Evolutionary conservation across 2,113 vertebrate genomes (phyloP).

Genomic region (Apteryx mantelli): DNA sequence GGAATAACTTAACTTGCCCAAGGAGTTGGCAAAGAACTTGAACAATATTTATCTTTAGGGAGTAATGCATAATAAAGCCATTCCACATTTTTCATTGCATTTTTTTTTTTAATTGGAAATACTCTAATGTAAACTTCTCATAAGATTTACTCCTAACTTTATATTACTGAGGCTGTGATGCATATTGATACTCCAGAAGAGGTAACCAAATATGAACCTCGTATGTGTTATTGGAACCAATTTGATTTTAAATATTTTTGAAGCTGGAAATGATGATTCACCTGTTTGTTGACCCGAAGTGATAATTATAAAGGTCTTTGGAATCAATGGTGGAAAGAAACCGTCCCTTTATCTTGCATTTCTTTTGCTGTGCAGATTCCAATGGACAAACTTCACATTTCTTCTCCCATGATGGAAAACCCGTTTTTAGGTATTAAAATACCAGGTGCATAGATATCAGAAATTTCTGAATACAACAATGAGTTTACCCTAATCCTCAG

Average conservation of each 20-base stretch:
- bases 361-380: neutral
- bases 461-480: neutral
- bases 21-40: constrained; percentile 3
- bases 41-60: constrained; percentile 37
- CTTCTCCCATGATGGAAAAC: neutral
- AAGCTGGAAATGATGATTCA: neutral
- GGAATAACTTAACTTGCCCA: constrained; percentile 23
- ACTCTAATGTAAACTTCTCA: neutral
- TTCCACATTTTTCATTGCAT: neutral
- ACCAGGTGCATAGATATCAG: neutral
- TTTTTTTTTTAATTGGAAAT: neutral
- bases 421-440: neutral
- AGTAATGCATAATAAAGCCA: neutral
- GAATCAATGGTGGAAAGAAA: neutral
- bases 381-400: neutral
- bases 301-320: neutral
- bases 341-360: accelerated
- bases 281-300: neutral
- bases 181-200: neutral
- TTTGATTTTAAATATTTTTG: neutral
- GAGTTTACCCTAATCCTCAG: neutral
- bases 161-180: neutral
- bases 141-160: neutral
- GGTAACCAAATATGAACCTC: neutral
- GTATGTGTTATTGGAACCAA: neutral